Base-by-base conservation (phyloP, 2,113 vertebrate species). In the Scopus umbretta region DNA sequence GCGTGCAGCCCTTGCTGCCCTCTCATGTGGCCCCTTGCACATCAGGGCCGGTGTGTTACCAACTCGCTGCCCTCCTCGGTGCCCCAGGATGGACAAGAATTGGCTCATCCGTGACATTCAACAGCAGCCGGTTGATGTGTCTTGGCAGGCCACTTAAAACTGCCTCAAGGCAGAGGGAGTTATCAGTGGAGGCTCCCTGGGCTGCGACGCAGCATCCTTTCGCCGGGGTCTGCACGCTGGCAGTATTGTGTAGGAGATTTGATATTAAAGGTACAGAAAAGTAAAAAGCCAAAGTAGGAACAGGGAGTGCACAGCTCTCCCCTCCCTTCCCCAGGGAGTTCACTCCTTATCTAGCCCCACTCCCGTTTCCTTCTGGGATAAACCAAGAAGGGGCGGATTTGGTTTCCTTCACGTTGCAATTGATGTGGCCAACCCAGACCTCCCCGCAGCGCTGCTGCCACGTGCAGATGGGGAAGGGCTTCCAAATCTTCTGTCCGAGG, bases 291-390 rank as follows among this genome's bases (percentile, higher is more conserved):
- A 10, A 84, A 81, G 34, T 4, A 56, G 47, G 80, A 73, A 10
- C 20, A 16, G 50, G 18, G 74, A 94, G 65, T 11, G n/a, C 66
- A 67, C 45, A 86, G 49, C 71, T 82, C 45, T 61, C 66, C 80
- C 72, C 86, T 95, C 62, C 90, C 75, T 90, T 59, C 88, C 50
- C 72, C 2, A 1, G 61, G 83, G 86, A 93, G 23, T 7, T 89
- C 11, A 3, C 40, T 49, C 81, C 68, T 94, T 92, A 91, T 81
- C 89, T 17, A 52, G 16, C 78, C 87, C 78, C 27, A 7, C 70
- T 96, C 84, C 58, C 2, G 1, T 85, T 97, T 96, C 96, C 92
- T 96, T 9, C 70, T 89, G 83, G 91, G 94, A 91, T 85, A 79
- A 90, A 75, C 76, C 78, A 93, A 83, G 83, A 86, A 67, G 0